Conservation (phyloP, 1,140 invertebrate genomes). For the Homarus americanus region DNA sequence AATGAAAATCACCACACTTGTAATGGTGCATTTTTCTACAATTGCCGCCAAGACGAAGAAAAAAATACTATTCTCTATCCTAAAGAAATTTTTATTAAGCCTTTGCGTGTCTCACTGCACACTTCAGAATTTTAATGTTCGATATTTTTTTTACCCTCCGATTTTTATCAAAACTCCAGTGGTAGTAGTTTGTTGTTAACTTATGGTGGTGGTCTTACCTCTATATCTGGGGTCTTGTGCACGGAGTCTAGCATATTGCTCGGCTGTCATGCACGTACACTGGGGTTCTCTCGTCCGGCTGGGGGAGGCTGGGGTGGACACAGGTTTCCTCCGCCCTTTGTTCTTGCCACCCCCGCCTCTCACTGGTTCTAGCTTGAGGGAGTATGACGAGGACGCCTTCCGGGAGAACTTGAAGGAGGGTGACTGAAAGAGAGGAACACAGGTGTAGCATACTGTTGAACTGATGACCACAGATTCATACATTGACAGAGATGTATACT, state of each 20-base stretch:
- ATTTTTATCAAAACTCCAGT: neutral
- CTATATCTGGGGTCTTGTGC: slow-evolving; percentile 90
- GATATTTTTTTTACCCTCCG: neutral
- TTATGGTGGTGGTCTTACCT: slow-evolving; percentile 77
- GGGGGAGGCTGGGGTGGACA: slow-evolving; percentile 95
- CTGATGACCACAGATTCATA: neutral
- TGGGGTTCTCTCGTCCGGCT: slow-evolving; percentile 92
- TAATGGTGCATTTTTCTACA: no score
- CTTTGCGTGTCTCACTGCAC: slow-evolving; percentile 42
- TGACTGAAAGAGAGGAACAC: slow-evolving; percentile 85
- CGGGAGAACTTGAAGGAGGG: slow-evolving; percentile 97
- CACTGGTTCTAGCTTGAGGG: slow-evolving; percentile 89
- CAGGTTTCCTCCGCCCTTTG: slow-evolving; percentile 87
- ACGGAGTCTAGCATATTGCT: slow-evolving; percentile 91
- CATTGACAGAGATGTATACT: neutral
- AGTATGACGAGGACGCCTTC: slow-evolving; percentile 97
- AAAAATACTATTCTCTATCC: no score
- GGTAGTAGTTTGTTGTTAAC: neutral
- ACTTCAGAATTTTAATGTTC: slow-evolving; percentile 41
- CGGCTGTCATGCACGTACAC: slow-evolving; percentile 96
- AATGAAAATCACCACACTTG: no score
- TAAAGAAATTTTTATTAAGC: no score
- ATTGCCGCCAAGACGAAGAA: no score
- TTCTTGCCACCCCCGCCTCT: slow-evolving; percentile 60
- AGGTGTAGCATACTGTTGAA: neutral